These are phyloP conservation scores for Aphelinus atriplicis DNA, from an alignment of 1,140 invertebrate genomes.

Conservation along the genomic window DNA sequence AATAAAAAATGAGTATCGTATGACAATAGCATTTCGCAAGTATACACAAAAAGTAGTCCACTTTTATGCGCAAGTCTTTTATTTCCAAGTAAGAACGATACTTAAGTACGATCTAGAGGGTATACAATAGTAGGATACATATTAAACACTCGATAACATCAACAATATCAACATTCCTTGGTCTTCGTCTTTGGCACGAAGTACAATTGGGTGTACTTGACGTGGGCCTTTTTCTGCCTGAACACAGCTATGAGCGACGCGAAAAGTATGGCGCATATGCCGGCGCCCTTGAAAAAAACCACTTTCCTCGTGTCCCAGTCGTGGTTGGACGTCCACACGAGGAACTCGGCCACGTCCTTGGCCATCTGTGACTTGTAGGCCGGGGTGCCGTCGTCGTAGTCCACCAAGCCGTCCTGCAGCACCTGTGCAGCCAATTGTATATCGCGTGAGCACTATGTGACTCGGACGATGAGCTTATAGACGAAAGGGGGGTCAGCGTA, in stretches of 20 bases:
- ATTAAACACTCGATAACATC: no score
- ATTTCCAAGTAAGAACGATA: no score
- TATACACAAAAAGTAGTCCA: no score
- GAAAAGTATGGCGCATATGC: constrained; percentile 68
- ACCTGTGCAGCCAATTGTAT: constrained; percentile 33
- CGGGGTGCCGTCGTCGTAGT: constrained; percentile 87
- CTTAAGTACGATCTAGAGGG: no score
- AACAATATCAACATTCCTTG: no score
- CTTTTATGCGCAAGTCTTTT: no score
- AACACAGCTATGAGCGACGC: constrained; percentile 29
- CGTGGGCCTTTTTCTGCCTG: background rate
- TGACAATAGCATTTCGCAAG: no score
- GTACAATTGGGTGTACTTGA: background rate
- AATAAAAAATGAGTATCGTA: no score
- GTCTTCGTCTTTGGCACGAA: background rate
- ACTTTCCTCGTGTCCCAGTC: constrained; percentile 89
- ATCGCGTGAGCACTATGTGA: background rate
- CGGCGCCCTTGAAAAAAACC: constrained; percentile 82
- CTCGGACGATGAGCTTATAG: background rate
- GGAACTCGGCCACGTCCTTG: constrained; percentile 93
- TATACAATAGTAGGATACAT: no score
- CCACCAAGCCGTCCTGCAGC: constrained; percentile 74
- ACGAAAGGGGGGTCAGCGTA: constrained; percentile 44
- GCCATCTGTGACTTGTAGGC: constrained; percentile 93
- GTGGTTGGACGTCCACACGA: constrained; percentile 90